phyloP scores from a whole-genome alignment of 2,888 invertebrate species.

The Asteroscopus sphinx region DNA sequence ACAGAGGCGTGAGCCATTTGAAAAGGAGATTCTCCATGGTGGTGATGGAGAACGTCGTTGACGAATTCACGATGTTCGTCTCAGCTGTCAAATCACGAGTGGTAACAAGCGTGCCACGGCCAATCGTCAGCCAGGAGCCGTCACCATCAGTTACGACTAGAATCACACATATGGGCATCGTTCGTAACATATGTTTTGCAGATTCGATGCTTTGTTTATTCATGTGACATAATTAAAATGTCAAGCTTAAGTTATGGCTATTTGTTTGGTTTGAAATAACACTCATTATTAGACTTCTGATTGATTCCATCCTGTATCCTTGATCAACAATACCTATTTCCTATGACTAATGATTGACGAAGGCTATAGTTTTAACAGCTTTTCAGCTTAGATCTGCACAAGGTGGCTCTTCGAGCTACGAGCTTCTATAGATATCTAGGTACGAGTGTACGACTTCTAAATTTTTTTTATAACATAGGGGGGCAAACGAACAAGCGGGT shows the following conservation, averaged over 20 bases:
- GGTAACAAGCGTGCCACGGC: slow-evolving; percentile 55
- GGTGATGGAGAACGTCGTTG: slow-evolving; percentile 49
- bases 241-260: slow-evolving; percentile 29
- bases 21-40: slow-evolving; percentile 65
- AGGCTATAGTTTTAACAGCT: too few species aligned
- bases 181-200: slow-evolving; percentile 50
- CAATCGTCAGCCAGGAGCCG: slow-evolving; percentile 44
- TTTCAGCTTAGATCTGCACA: too few species aligned
- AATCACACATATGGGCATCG: slow-evolving; percentile 51
- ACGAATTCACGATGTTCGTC: slow-evolving; percentile 53
- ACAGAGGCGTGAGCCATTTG: slow-evolving; percentile 54
- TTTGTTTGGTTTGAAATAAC: slow-evolving; percentile 10
- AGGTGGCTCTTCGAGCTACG: too few species aligned
- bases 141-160: slow-evolving; percentile 30
- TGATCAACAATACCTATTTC: not conserved
- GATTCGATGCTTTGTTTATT: slow-evolving; percentile 52
- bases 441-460: too few species aligned
- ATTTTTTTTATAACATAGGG: too few species aligned
- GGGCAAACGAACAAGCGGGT: too few species aligned
- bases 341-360: not conserved
- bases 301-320: slow-evolving; percentile 6
- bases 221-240: slow-evolving; percentile 52
- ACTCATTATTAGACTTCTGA: slow-evolving; percentile 4
- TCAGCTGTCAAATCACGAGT: slow-evolving; percentile 47
- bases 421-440: too few species aligned